phyloP scores from a whole-genome alignment of 2,797 vertebrate species.

The Allobates femoralis region DNA sequence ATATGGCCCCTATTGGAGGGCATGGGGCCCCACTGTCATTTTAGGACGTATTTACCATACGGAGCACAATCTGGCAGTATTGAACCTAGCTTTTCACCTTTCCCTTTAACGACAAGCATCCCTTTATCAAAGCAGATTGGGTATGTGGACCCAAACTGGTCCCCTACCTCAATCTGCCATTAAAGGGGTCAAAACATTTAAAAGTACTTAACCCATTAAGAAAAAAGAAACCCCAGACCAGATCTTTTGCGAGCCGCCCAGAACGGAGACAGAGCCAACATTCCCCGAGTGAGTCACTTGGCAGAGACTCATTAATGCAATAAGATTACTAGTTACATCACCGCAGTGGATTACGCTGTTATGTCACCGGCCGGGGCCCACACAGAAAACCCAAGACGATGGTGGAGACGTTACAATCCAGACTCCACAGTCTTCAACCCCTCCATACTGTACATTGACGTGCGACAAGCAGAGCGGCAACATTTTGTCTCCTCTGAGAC shows the following conservation, averaged over 20 bases:
- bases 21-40: too few relatives aligned
- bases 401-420: neutral
- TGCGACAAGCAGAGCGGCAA: neutral
- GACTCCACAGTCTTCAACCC: neutral
- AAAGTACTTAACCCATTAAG: constrained; percentile 34
- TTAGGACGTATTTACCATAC: neutral
- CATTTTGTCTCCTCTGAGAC: neutral
- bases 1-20: too few relatives aligned
- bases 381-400: neutral
- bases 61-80: neutral
- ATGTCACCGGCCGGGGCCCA: constrained; percentile 52
- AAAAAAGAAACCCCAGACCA: neutral
- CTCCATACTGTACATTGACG: neutral
- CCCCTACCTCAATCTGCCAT: neutral
- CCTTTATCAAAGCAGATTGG: neutral
- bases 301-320: constrained; percentile 31
- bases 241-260: neutral
- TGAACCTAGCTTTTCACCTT: too few relatives aligned
- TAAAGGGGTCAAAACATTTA: constrained; percentile 28
- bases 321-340: constrained; percentile 60
- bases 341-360: constrained; percentile 34
- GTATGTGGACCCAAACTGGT: neutral
- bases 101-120: neutral
- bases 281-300: constrained; percentile 49
- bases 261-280: neutral